phyloP scores from a whole-genome alignment of 2,113 vertebrate genomes.

The Otus sunia region DNA sequence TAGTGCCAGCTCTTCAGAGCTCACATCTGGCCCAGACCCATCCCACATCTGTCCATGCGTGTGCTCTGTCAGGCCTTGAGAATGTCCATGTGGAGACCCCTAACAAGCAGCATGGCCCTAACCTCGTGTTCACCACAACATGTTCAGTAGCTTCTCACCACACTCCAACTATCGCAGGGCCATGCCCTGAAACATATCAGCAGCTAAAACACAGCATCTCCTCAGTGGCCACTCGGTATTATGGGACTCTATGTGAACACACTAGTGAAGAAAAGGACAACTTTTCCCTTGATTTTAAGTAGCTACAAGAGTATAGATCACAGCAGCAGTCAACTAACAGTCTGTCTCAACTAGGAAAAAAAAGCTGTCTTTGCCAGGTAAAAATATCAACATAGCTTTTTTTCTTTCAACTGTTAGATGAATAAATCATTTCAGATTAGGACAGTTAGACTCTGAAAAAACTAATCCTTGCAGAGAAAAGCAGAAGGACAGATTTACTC shows the following conservation, averaged over 20 bases:
- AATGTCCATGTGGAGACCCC: accelerated
- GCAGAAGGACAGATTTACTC: background rate
- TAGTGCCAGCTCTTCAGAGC: background rate
- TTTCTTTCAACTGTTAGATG: conserved; percentile 56
- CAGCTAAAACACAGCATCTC: background rate
- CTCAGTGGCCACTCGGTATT: background rate
- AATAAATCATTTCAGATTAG: conserved; percentile 65
- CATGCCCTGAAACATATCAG: background rate
- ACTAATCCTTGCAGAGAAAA: background rate
- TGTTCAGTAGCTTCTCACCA: background rate
- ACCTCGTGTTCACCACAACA: background rate
- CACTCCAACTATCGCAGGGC: background rate
- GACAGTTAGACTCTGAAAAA: conserved; percentile 40
- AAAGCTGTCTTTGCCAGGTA: conserved; percentile 68
- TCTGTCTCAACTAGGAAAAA: conserved; percentile 35
- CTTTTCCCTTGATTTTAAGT: conserved; percentile 35
- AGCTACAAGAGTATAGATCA: conserved; percentile 51
- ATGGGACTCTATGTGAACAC: background rate
- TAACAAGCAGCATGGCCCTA: background rate
- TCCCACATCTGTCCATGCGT: background rate
- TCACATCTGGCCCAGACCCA: background rate
- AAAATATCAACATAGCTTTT: conserved; percentile 18
- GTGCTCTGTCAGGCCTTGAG: background rate
- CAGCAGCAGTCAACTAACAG: conserved; percentile 25
- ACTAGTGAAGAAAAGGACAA: conserved; percentile 40